Percentiles rank a stretch among this genome's conserved stretches.
phyloP scores from a whole-genome alignment of 2,113 vertebrate species.

The Xiphias gladius region DNA sequence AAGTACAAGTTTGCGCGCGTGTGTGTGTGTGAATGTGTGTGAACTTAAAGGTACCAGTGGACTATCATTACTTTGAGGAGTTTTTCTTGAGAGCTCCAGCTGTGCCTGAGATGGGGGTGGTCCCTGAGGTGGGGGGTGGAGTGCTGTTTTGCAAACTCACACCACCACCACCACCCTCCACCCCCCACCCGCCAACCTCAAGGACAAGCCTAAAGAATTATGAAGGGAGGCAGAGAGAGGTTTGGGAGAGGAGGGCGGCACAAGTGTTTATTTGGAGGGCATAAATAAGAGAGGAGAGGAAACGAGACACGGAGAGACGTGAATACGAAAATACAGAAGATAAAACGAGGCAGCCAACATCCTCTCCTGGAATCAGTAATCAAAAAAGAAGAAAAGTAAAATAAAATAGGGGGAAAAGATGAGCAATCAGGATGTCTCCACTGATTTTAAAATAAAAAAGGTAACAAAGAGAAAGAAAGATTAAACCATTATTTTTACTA shows the following conservation, averaged over 20 bases:
- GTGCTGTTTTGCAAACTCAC: constrained; percentile 49
- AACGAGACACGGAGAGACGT: constrained; percentile 29
- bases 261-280: constrained; percentile 58
- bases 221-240: constrained; percentile 33
- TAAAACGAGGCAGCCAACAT: constrained; percentile 16
- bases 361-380: constrained; percentile 20
- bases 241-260: constrained; percentile 38
- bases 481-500: not conserved
- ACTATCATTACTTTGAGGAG: constrained; percentile 71
- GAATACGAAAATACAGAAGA: constrained; percentile 40
- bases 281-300: constrained; percentile 47
- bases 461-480: not conserved
- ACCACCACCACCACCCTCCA: not conserved
- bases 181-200: constrained; percentile 35
- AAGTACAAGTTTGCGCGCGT: not conserved
- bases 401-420: not conserved
- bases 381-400: not conserved
- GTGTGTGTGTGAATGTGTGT: too few species aligned
- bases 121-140: constrained; percentile 45
- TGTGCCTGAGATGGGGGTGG: constrained; percentile 70
- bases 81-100: constrained; percentile 72
- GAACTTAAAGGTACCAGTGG: constrained; percentile 45
- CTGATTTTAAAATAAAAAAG: constrained; percentile 2
- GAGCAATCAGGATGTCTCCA: not conserved
- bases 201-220: constrained; percentile 70